phyloP scores from a whole-genome alignment of 2,113 vertebrate genomes.

The Rattus rattus region DNA sequence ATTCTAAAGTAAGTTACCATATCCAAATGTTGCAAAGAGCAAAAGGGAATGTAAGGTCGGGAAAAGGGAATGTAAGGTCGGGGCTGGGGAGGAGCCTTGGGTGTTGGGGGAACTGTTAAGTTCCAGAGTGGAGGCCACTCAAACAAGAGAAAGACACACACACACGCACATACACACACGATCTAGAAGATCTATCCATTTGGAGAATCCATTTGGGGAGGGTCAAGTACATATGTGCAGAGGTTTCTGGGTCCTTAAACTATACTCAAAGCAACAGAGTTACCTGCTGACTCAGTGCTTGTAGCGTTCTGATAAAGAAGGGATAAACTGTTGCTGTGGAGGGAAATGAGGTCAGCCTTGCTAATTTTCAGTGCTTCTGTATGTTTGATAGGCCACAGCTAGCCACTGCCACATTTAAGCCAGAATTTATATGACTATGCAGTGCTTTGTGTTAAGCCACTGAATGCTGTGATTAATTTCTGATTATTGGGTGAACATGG shows the following conservation, averaged over 20 bases:
- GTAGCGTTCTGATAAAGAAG: neutral
- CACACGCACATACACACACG: neutral
- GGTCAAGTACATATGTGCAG: too few species aligned
- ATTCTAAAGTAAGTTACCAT: neutral
- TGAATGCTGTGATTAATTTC: neutral
- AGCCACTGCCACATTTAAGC: neutral
- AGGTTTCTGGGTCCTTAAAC: neutral
- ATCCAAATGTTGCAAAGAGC: neutral
- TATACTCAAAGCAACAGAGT: neutral
- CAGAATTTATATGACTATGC: neutral
- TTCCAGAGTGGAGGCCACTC: neutral
- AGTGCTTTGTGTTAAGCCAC: neutral
- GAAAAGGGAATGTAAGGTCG: neutral
- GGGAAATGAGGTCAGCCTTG: neutral
- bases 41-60: neutral
- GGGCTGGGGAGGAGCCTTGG: neutral
- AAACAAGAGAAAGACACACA: neutral
- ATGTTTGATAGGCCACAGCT: too few species aligned
- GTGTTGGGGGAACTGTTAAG: neutral
- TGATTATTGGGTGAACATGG: neutral
- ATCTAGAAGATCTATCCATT: accelerated
- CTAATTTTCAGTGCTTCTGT: neutral
- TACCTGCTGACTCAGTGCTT: neutral
- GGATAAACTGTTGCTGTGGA: neutral
- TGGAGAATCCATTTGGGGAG: neutral